Percentiles rank a stretch among this genome's conserved stretches.
phyloP scores from a whole-genome alignment of 2,888 invertebrate genomes.

The Cephus rjabovi region DNA sequence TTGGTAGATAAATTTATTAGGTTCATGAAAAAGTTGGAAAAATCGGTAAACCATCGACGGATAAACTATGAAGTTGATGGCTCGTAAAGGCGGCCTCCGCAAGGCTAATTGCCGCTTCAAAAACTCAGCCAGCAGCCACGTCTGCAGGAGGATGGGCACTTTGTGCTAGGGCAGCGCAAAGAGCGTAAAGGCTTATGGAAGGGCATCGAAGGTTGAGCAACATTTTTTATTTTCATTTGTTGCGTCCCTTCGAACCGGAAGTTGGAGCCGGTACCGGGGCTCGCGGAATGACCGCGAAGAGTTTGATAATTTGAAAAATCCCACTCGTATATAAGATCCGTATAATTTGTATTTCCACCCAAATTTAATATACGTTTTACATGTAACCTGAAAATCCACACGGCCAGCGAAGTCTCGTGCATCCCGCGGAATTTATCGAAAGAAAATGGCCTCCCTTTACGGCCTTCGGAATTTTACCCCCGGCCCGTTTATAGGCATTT shows the following conservation, averaged over 20 bases:
- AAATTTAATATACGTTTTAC: not conserved
- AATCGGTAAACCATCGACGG: slow-evolving; percentile 26
- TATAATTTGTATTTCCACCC: not conserved
- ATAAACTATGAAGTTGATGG: slow-evolving; percentile 45
- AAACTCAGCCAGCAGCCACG: slow-evolving; percentile 18
- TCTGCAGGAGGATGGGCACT: not conserved
- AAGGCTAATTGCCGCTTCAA: slow-evolving; percentile 33
- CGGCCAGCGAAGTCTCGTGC: not conserved
- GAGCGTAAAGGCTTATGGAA: not conserved
- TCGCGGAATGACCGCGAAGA: not conserved
- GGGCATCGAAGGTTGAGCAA: not conserved
- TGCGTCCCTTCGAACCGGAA: not conserved
- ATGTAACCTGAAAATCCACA: not conserved
- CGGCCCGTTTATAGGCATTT: not conserved
- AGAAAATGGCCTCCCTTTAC: not conserved
- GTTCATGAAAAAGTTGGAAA: slow-evolving; percentile 20
- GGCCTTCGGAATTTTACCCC: not conserved
- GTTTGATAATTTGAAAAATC: not conserved
- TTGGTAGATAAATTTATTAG: slow-evolving; percentile 14
- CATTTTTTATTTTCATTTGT: not conserved
- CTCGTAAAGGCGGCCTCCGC: slow-evolving; percentile 36
- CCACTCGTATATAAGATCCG: not conserved
- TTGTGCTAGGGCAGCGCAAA: not conserved
- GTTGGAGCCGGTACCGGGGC: not conserved
- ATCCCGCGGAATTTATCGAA: not conserved